These are phyloP conservation scores for Eucera pruinosa DNA, from an alignment of 2,888 invertebrate species.

Conservation along the genomic window DNA sequence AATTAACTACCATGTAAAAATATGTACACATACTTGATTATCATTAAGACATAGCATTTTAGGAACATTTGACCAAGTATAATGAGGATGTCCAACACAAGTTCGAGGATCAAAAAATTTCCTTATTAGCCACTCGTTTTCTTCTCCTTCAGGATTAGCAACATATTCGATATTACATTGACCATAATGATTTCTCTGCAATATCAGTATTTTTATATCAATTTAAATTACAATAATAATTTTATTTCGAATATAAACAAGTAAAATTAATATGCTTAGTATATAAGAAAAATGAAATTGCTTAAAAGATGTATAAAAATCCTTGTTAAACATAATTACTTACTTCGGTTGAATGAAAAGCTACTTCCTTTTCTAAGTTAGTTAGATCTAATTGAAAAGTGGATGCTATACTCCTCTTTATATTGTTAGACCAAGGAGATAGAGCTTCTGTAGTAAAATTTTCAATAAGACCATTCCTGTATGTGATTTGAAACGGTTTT, in stretches of 20 bases:
- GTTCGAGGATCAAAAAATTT: slow-evolving; percentile 83
- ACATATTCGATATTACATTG: slow-evolving; percentile 83
- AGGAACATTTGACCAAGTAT: slow-evolving; percentile 82
- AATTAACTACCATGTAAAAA: background rate
- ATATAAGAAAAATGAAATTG: background rate
- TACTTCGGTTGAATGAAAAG: slow-evolving; percentile 80
- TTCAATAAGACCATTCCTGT: slow-evolving; percentile 76
- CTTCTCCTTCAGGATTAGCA: slow-evolving; percentile 73
- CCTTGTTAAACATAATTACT: slow-evolving; percentile 33
- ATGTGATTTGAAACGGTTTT: slow-evolving; percentile 78
- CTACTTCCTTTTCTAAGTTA: slow-evolving; percentile 74
- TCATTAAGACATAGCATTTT: slow-evolving; percentile 81
- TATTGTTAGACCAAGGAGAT: slow-evolving; percentile 88
- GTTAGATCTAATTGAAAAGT: slow-evolving; percentile 87
- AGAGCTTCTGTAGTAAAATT: slow-evolving; percentile 83
- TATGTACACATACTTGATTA: slow-evolving; percentile 79
- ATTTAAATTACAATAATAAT: slow-evolving; percentile 3
- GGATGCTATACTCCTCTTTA: slow-evolving; percentile 88
- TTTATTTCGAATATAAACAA: background rate
- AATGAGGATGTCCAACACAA: slow-evolving; percentile 79
- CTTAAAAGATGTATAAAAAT: background rate
- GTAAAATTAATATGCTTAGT: background rate
- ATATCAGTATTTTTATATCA: slow-evolving; percentile 17
- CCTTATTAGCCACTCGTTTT: slow-evolving; percentile 76
- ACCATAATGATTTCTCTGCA: slow-evolving; percentile 82